Conservation (phyloP, 2,888 invertebrate genomes). For the Drymonia ruficornis region DNA sequence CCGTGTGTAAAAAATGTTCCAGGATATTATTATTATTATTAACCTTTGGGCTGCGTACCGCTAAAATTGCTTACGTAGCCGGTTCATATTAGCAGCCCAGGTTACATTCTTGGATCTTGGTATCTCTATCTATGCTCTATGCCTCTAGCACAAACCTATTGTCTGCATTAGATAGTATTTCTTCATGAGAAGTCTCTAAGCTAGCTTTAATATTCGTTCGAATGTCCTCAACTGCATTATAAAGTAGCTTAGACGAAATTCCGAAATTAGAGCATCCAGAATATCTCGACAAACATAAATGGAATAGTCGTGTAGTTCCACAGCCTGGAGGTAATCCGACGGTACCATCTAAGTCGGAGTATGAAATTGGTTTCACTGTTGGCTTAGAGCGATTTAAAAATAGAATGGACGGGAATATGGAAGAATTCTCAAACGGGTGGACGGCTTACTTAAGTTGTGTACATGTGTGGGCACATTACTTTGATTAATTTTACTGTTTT, state of each 20-base stretch:
- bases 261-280: slow-evolving; percentile 60
- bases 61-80: no score
- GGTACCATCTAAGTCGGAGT: slow-evolving; percentile 48
- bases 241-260: slow-evolving; percentile 48
- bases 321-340: slow-evolving; percentile 60
- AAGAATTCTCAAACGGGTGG: slow-evolving; percentile 14
- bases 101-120: no score
- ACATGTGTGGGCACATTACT: neutral
- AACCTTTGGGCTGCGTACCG: no score
- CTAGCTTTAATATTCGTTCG: neutral
- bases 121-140: no score
- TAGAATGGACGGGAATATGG: slow-evolving; percentile 31
- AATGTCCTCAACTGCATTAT: slow-evolving; percentile 44
- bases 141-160: no score
- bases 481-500: no score
- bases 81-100: no score
- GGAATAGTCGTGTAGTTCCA: slow-evolving; percentile 75
- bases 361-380: slow-evolving; percentile 44
- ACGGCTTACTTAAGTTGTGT: neutral
- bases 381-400: slow-evolving; percentile 45
- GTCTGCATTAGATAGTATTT: no score
- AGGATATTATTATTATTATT: no score
- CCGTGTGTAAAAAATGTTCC: no score
- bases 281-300: slow-evolving; percentile 67
- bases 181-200: no score